Evolutionary conservation across 2,797 vertebrate species (phyloP).

Genomic region (Hyperoplus immaculatus): DNA sequence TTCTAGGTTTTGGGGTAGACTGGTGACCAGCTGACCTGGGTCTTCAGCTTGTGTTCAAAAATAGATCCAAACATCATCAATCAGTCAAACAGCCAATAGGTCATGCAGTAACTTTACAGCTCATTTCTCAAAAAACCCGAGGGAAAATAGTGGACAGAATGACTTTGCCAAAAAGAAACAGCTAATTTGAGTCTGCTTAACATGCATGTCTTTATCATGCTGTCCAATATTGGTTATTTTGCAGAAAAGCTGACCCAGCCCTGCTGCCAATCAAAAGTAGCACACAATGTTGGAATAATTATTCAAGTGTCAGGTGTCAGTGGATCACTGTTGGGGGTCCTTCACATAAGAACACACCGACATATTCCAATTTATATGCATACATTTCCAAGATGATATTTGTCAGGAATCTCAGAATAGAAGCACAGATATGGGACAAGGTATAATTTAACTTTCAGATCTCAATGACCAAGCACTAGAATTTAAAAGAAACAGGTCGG

Average conservation of each 20-base stretch:
- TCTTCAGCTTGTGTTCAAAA: constrained; percentile 32
- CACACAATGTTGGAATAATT: constrained; percentile 35
- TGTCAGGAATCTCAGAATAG: constrained; percentile 48
- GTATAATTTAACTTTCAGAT: constrained; percentile 50
- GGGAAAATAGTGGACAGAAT: constrained; percentile 37
- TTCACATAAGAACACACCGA: constrained; percentile 46
- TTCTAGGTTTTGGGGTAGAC: constrained; percentile 31
- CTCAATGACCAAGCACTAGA: constrained; percentile 38
- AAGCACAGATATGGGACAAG: constrained; percentile 50
- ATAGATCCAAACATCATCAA: constrained; percentile 33
- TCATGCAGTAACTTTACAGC: constrained; percentile 61
- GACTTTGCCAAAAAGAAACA: constrained; percentile 36
- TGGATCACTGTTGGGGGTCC: constrained; percentile 29
- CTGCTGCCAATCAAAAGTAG: constrained; percentile 39
- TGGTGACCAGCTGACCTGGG: constrained; percentile 24
- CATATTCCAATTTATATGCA: constrained; percentile 41
- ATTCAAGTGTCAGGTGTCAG: constrained; percentile 22
- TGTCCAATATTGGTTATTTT: constrained; percentile 48
- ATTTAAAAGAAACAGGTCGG: constrained; percentile 17
- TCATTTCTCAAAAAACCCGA: constrained; percentile 42
- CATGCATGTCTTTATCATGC: constrained; percentile 70
- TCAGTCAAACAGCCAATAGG: constrained; percentile 45
- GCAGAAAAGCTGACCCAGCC: constrained; percentile 37
- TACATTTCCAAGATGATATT: constrained; percentile 30
- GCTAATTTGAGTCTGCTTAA: constrained; percentile 47